A percentile compares a stretch with the other conserved stretches of the same genome.
Evolutionary conservation across 2,888 invertebrate species (phyloP).

Genomic region (Listrodromus nycthemerus): DNA sequence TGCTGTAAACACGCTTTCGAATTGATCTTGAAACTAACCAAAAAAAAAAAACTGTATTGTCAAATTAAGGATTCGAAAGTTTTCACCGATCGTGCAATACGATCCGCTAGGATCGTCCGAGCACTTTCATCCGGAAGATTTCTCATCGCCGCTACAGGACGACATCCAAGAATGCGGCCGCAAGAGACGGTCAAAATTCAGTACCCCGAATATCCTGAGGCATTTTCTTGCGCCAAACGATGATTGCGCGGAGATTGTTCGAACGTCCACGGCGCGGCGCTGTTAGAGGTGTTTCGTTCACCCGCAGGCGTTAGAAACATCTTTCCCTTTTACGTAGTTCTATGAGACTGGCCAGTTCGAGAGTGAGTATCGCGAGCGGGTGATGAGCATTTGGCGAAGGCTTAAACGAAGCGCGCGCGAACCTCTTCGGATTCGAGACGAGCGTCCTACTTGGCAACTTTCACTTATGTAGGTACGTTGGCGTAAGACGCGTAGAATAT

Average conservation of each 20-base stretch:
- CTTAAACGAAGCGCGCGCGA: slow-evolving; percentile 70
- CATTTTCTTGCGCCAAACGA: slow-evolving; percentile 1
- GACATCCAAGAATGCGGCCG: slow-evolving; percentile 21
- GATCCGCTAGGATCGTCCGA: background rate
- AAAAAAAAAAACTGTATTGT: background rate
- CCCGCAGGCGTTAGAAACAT: slow-evolving; percentile 52
- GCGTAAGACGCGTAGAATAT: slow-evolving; percentile 82
- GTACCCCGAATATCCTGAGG: slow-evolving; percentile 17
- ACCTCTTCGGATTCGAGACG: slow-evolving; percentile 76
- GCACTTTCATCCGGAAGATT: slow-evolving; percentile 23
- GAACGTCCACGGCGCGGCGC: background rate
- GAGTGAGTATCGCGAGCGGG: slow-evolving; percentile 46
- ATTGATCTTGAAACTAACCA: background rate
- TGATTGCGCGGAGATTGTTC: background rate
- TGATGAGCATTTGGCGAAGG: slow-evolving; percentile 81
- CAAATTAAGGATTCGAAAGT: background rate
- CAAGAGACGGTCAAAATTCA: slow-evolving; percentile 31
- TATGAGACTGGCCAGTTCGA: background rate
- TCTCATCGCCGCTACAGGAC: background rate
- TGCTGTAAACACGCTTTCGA: background rate
- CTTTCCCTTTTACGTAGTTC: slow-evolving; percentile 51
- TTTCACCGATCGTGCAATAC: too few relatives aligned
- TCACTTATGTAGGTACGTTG: slow-evolving; percentile 80
- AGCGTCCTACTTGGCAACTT: slow-evolving; percentile 84
- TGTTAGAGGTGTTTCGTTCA: slow-evolving; percentile 20